Conservation (phyloP, 1,140 invertebrate genomes). For the Drosophila orosa region DNA sequence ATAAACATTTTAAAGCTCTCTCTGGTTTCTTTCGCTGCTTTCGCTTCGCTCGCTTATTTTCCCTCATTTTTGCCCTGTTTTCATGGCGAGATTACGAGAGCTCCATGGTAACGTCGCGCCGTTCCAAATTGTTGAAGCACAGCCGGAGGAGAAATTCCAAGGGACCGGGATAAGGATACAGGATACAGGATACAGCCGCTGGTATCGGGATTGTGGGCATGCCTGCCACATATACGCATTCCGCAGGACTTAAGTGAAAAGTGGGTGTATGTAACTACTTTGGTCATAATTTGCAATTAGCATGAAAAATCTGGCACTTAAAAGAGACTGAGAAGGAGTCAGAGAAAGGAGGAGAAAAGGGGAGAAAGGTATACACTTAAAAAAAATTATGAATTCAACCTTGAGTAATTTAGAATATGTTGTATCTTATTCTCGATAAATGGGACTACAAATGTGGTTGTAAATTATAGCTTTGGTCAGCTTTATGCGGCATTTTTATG, state of each 20-base stretch:
- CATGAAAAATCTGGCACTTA: slow-evolving; percentile 57
- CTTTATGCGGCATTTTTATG: too few relatives aligned
- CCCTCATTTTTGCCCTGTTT: slow-evolving; percentile 7
- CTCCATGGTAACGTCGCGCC: slow-evolving; percentile 22
- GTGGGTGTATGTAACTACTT: slow-evolving; percentile 26
- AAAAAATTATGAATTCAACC: neutral
- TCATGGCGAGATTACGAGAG: slow-evolving; percentile 17
- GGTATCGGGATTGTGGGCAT: slow-evolving; percentile 9
- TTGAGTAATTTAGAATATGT: neutral
- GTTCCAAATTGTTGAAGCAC: neutral
- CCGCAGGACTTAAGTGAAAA: slow-evolving; percentile 21
- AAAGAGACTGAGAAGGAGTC: neutral
- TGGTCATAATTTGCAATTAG: slow-evolving; percentile 52
- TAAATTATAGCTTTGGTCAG: too few relatives aligned
- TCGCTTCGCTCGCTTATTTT: neutral
- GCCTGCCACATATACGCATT: slow-evolving; percentile 24
- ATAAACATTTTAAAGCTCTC: slow-evolving; percentile 8
- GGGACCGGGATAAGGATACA: neutral
- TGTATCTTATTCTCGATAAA: neutral
- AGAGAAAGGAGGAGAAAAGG: neutral
- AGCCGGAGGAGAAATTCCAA: neutral
- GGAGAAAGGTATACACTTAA: neutral
- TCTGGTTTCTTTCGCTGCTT: neutral
- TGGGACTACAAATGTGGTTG: neutral
- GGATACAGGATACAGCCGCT: neutral